Base-by-base conservation (phyloP, 2,113 vertebrate species). In the Tachycineta bicolor region DNA sequence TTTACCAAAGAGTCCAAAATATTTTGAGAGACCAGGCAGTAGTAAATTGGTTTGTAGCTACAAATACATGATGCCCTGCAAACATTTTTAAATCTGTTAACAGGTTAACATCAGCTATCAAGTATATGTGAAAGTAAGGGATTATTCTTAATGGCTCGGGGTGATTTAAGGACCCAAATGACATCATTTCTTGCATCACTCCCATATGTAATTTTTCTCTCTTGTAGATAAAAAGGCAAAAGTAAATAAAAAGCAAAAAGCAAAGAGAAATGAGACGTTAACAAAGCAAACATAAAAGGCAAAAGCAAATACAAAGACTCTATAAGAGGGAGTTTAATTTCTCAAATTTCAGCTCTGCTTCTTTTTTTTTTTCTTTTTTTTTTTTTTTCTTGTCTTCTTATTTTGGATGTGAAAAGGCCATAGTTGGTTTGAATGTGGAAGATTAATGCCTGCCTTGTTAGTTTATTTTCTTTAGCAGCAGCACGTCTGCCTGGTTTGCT, bases 181-280 rank as follows among this genome's bases (percentile, higher is more conserved):
- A 68, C 1, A 5, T 64, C 11, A 78, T 47, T 89, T 85, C 74
- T 89, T 89, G 60, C 65, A 82, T 84, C 71, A 87, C 24, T 56
- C 58, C 31, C 33, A 19, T 55, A 71, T 39, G 29, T 49, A 85
- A 68, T 1, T 69, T 71, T 91, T 88, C 73, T 63, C n/a, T 39
- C 25, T 69, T 67, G 43, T 26, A 81, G 77, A 81, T 78, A 89
- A 86, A 90, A 91, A 87, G 49, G 47, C 50, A 55, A 92, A 92
- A 63, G 68, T 76, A 95, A 90, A 93, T 43, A 77, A 43, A 90
- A 89, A 68, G 63, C 23, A 58, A 74, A 96, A 83, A 81, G 60
- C 56, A 92, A 89, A 90, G 0, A 91, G 46, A 83, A 77, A 21
- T 5, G 7, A 56, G 39, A 83, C 2, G 17, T 25, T 29, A 55